Conservation (phyloP, 2,888 invertebrate genomes). For the Argynnis bischoffii region DNA sequence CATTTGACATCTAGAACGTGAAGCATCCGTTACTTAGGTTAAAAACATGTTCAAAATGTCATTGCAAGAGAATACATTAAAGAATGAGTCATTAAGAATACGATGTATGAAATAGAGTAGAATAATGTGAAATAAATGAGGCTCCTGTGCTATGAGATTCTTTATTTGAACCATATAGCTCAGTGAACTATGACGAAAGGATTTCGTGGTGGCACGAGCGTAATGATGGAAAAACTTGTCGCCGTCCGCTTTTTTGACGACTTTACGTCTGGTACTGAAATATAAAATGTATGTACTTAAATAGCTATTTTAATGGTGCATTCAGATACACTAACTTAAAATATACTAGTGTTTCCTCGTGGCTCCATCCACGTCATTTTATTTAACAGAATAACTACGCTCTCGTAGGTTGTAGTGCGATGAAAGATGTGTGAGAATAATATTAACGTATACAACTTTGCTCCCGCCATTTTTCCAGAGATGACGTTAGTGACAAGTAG, state of each 20-base stretch:
- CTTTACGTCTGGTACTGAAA: no score
- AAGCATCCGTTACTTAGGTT: conserved; percentile 11
- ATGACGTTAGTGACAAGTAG: no score
- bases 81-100: conserved; percentile 9
- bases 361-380: no score
- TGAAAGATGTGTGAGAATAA: no score
- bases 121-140: background rate
- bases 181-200: conserved; percentile 72
- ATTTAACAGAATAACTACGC: no score
- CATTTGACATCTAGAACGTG: conserved; percentile 13
- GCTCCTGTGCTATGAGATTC: background rate
- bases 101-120: conserved; percentile 48
- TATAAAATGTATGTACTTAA: no score
- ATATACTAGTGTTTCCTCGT: no score
- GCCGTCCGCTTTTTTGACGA: conserved; percentile 42
- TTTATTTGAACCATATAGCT: conserved; percentile 53
- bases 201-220: conserved; percentile 78
- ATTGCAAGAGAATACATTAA: conserved; percentile 13
- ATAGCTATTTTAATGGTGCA: no score
- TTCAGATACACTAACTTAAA: no score
- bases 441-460: no score
- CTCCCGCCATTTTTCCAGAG: no score
- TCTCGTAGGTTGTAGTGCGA: no score
- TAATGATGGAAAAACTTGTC: conserved; percentile 55
- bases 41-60: conserved; percentile 21